Conservation (phyloP, 1,140 invertebrate genomes). For the Cherax destructor region DNA sequence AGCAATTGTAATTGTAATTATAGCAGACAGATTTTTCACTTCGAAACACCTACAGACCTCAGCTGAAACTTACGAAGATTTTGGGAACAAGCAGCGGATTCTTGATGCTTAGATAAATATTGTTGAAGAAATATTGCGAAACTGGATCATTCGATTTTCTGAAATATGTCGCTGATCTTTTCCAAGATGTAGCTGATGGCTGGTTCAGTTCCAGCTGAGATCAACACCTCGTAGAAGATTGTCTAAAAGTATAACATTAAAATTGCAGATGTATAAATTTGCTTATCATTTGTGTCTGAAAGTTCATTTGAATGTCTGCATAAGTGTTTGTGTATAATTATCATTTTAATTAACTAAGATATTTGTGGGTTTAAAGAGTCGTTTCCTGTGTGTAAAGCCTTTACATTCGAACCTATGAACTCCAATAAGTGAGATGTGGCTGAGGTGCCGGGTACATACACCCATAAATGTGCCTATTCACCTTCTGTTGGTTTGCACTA, state of each 20-base stretch:
- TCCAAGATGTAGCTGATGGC: background rate
- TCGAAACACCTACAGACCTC: too few species aligned
- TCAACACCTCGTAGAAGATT: background rate
- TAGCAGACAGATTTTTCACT: background rate
- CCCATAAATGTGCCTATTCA: too few species aligned
- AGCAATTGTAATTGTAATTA: background rate
- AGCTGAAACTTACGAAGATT: background rate
- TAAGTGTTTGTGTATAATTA: background rate
- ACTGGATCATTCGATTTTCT: background rate
- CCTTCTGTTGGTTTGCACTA: too few species aligned
- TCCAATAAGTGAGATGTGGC: too few species aligned
- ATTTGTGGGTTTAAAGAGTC: too few species aligned
- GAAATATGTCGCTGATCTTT: background rate
- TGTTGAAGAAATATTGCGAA: background rate
- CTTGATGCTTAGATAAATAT: too few species aligned
- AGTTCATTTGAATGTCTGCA: background rate
- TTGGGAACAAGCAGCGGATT: background rate
- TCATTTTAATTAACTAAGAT: too few species aligned
- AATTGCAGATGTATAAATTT: too few species aligned
- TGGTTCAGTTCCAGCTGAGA: background rate
- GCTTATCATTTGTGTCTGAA: background rate
- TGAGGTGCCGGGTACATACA: too few species aligned
- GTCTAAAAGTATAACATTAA: background rate
- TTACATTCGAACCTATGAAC: too few species aligned
- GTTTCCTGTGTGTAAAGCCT: too few species aligned